Base-by-base conservation (phyloP, 2,888 invertebrate genomes). In the Calliopum simillimum region DNA sequence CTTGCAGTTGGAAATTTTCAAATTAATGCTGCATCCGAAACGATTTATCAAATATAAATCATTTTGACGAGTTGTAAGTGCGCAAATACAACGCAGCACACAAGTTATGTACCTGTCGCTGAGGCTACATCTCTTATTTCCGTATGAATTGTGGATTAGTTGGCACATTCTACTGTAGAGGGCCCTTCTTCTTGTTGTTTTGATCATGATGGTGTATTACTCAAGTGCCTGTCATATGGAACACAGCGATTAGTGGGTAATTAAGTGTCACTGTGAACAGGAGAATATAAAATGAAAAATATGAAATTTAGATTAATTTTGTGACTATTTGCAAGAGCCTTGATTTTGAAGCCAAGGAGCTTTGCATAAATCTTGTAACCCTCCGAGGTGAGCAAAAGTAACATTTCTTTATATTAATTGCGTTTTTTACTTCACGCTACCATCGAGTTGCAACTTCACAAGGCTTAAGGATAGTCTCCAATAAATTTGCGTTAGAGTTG, bases 11-110 rank as follows among this genome's bases (percentile, higher is more conserved):
- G 70, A 67, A 19, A 23, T 19, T 44, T 23, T 53, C 41, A 72
- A 75, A 72, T 68, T 70, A 74, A 71, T 72, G 72, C 71, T 74
- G 74, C 74, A 71, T 71, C 72, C 72, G 67, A 74, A 74, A 78
- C 77, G 79, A 83, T 83, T 83, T 83, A 83, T 84, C 82, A 84
- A 84, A 83, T 81, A 82, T 83, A 83, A 83, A 83, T 83, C 82
- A 83, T 83, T 81, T 81, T 79, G 78, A 81, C 79, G 79, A 79
- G 80, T 78, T 76, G 77, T 78, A 73, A 69, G 71, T 76, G 73
- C 76, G 71, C 19, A 49, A 49, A 19, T 49, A 25, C 62, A 62
- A 56, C 55, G 55, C 51, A 56, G 16, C 55, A 14, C 19, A 55
- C 13, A 44, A 25, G 56, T 44, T 12, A 59, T 49, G 76, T 80